These are phyloP conservation scores for Drosophila demipolita DNA, from an alignment of 2,888 invertebrate genomes.

Conservation along the genomic window DNA sequence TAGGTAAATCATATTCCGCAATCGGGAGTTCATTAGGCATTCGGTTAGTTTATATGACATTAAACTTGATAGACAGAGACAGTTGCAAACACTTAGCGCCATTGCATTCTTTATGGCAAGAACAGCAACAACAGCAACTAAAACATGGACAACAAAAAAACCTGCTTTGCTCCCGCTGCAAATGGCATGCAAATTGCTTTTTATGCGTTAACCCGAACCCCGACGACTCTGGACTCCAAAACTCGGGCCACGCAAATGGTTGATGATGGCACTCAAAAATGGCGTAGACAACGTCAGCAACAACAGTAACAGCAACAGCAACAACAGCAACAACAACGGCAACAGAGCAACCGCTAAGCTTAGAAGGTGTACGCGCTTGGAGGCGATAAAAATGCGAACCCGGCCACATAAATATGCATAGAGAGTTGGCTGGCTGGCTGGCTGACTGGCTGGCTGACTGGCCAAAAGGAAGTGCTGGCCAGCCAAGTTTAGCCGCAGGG, in stretches of 20 bases:
- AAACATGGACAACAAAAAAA: slow-evolving; percentile 41
- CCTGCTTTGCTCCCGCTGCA: slow-evolving; percentile 69
- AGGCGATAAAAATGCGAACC: slow-evolving; percentile 63
- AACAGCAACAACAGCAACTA: slow-evolving; percentile 27
- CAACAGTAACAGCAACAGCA: slow-evolving; percentile 21
- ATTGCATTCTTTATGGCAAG: slow-evolving; percentile 67
- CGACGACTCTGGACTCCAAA: slow-evolving; percentile 23
- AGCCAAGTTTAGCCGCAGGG: slow-evolving; percentile 75
- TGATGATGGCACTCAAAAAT: slow-evolving; percentile 79
- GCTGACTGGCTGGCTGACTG: background rate
- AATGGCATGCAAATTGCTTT: slow-evolving; percentile 81
- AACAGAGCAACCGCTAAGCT: slow-evolving; percentile 42
- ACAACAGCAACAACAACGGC: slow-evolving; percentile 11
- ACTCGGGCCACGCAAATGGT: slow-evolving; percentile 61
- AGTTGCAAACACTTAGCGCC: slow-evolving; percentile 68
- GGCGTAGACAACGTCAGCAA: slow-evolving; percentile 69
- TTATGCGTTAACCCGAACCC: slow-evolving; percentile 69
- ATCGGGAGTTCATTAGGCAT: slow-evolving; percentile 52
- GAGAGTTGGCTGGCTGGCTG: slow-evolving; percentile 42
- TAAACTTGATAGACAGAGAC: slow-evolving; percentile 48
- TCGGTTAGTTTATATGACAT: slow-evolving; percentile 43
- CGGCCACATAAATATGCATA: slow-evolving; percentile 76
- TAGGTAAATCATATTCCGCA: slow-evolving; percentile 15
- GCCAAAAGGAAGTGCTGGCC: slow-evolving; percentile 67
- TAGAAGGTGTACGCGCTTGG: slow-evolving; percentile 68